Evolutionary conservation across 1,140 invertebrate species (phyloP).

Genomic region (Conus ventricosus): DNA sequence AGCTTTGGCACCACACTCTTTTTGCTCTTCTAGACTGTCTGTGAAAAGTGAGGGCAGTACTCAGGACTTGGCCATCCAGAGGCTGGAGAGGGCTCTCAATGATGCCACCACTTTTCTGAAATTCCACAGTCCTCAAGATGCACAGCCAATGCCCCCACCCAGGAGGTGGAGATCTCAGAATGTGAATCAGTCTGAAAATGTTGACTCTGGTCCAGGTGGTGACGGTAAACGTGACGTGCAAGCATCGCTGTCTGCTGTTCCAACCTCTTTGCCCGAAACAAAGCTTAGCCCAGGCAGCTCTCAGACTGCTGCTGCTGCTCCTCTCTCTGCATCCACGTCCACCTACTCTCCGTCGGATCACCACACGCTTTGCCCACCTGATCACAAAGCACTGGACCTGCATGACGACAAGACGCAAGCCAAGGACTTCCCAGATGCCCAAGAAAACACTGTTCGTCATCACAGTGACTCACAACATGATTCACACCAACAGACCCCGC

Average conservation of each 20-base stretch:
- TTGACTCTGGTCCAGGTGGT: background rate
- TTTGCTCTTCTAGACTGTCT: background rate
- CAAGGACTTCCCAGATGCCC: background rate
- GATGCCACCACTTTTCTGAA: background rate
- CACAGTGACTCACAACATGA: background rate
- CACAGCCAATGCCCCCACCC: background rate
- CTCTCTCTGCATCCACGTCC: background rate
- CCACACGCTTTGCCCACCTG: background rate
- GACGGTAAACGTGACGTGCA: background rate
- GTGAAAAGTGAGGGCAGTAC: background rate
- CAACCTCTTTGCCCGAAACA: background rate
- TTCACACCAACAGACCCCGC: background rate
- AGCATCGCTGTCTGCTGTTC: background rate
- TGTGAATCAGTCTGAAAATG: background rate
- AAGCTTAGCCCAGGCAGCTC: background rate
- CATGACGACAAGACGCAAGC: too few relatives aligned
- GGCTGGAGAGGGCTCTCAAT: constrained; percentile 12
- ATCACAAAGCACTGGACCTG: background rate
- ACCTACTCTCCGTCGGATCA: too few relatives aligned
- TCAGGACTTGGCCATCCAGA: constrained; percentile 7
- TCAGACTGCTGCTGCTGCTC: background rate
- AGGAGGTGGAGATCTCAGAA: background rate
- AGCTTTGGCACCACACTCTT: background rate
- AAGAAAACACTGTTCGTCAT: background rate
- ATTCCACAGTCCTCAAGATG: background rate